These are phyloP conservation scores for Thripadectes ignobilis DNA, from an alignment of 2,797 vertebrate genomes.

Conservation along the genomic window DNA sequence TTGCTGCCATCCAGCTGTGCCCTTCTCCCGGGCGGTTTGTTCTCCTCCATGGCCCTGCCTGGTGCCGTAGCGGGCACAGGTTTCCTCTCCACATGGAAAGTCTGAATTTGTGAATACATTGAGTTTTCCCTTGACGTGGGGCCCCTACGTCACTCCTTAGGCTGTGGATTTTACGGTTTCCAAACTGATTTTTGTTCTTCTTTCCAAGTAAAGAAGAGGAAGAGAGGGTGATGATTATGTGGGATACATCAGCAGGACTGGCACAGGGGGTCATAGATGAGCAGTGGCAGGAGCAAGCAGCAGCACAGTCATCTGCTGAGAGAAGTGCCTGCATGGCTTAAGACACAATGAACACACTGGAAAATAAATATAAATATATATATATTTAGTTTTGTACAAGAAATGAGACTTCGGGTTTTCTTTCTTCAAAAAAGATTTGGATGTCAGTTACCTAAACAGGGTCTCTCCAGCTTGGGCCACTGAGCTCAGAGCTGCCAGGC, in stretches of 20 bases:
- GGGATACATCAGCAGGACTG: background rate
- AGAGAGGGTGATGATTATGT: background rate
- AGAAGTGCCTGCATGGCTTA: background rate
- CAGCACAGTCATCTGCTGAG: background rate
- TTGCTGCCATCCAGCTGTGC: background rate
- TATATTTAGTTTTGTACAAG: background rate
- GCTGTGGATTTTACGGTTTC: background rate
- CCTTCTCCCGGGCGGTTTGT: background rate
- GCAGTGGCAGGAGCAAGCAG: background rate
- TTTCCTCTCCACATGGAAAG: slow-evolving; percentile 17
- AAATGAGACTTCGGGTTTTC: background rate
- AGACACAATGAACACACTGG: background rate
- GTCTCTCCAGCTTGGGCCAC: background rate
- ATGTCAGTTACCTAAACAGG: background rate
- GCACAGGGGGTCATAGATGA: background rate
- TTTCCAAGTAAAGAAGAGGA: background rate
- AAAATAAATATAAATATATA: background rate
- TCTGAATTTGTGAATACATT: background rate
- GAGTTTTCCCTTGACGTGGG: background rate
- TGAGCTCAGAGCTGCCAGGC: background rate
- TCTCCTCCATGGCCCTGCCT: background rate
- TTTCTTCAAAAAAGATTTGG: background rate
- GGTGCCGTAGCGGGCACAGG: rapidly evolving
- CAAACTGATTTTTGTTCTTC: background rate
- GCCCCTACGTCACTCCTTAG: background rate